phyloP scores from a whole-genome alignment of 1,140 invertebrate genomes.

The Acromyrmex charruanus region DNA sequence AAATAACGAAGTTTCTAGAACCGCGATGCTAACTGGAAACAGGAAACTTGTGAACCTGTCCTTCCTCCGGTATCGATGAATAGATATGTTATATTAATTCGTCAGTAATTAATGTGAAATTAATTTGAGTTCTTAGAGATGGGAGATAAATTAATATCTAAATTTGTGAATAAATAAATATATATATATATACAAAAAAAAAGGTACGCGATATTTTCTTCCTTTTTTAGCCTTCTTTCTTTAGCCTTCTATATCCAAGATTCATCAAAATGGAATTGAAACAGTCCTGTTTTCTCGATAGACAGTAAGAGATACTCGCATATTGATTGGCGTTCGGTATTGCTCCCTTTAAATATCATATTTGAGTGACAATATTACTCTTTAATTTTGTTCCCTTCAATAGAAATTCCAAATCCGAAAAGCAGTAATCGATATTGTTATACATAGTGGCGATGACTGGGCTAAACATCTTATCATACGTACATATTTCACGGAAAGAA shows the following conservation, averaged over 20 bases:
- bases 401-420: conserved; percentile 25
- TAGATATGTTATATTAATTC: neutral
- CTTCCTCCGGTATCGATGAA: neutral
- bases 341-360: neutral
- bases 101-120: neutral
- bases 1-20: neutral
- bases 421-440: conserved; percentile 63
- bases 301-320: neutral
- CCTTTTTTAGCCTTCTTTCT: too few species aligned
- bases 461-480: conserved; percentile 34
- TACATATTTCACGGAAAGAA: neutral
- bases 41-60: neutral
- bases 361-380: conserved; percentile 28
- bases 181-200: neutral
- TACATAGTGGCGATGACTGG: conserved; percentile 32
- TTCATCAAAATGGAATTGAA: too few species aligned
- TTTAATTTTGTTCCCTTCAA: conserved; percentile 36
- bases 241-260: neutral
- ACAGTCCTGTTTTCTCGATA: neutral
- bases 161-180: neutral
- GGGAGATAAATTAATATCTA: neutral
- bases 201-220: neutral
- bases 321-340: neutral
- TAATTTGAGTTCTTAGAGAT: neutral
- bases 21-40: neutral